These are phyloP conservation scores for Prunella strophiata DNA, from an alignment of 2,797 vertebrate genomes.

Conservation along the genomic window DNA sequence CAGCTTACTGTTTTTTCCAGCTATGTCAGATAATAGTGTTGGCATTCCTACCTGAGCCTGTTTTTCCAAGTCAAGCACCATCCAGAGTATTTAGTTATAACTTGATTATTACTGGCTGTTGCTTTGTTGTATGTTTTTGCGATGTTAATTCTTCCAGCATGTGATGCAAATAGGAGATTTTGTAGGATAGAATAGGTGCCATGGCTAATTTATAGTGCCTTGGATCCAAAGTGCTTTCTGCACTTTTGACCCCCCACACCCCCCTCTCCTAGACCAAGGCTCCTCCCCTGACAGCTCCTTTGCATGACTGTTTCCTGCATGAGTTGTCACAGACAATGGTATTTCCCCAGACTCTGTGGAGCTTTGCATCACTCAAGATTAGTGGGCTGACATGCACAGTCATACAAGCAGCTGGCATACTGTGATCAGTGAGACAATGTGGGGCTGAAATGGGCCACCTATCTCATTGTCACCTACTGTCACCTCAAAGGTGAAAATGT, in stretches of 20 bases:
- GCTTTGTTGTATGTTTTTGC: constrained; percentile 32
- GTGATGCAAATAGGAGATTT: neutral
- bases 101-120: constrained; percentile 19
- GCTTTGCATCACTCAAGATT: constrained; percentile 36
- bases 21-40: constrained; percentile 2
- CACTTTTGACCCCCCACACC: constrained; percentile 35
- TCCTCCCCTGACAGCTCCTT: constrained; percentile 36
- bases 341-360: constrained; percentile 26
- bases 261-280: constrained; percentile 13
- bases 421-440: neutral
- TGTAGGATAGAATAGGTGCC: neutral
- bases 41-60: constrained; percentile 40
- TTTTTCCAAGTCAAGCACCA: neutral
- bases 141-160: neutral
- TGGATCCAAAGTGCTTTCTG: constrained; percentile 7
- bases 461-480: constrained; percentile 7
- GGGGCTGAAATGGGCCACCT: constrained; percentile 12
- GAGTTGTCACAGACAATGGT: constrained; percentile 61
- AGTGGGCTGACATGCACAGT: constrained; percentile 31
- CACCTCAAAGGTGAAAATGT: constrained; percentile 14
- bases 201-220: constrained; percentile 4
- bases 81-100: constrained; percentile 13
- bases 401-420: constrained; percentile 21
- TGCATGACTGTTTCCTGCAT: constrained; percentile 52
- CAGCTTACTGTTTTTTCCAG: neutral